These are phyloP conservation scores for Squalus acanthias DNA, from an alignment of 2,797 vertebrate genomes.

Conservation along the genomic window DNA sequence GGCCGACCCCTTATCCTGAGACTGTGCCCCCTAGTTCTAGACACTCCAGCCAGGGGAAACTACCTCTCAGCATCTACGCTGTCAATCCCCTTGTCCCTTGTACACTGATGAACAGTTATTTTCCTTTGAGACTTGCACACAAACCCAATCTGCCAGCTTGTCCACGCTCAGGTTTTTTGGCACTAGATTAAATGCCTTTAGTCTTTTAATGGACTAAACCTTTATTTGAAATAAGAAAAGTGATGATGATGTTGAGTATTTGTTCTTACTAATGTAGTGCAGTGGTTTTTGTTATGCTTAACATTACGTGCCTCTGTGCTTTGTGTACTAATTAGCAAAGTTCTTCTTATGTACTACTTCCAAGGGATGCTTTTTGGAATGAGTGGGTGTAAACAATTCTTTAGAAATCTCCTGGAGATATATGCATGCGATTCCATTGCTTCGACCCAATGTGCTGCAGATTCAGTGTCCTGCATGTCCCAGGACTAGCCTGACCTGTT, in stretches of 20 bases:
- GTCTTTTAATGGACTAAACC: neutral
- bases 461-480: neutral
- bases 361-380: neutral
- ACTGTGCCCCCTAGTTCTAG: too few relatives aligned
- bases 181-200: neutral
- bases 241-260: neutral
- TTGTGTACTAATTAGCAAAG: neutral
- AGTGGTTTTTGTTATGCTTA: neutral
- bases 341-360: neutral
- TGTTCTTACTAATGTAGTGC: neutral
- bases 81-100: too few relatives aligned
- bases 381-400: neutral
- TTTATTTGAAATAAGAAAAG: neutral
- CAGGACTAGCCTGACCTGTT: neutral
- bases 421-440: neutral
- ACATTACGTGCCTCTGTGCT: neutral
- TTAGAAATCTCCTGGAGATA: neutral
- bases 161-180: neutral
- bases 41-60: too few relatives aligned
- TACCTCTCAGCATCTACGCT: too few relatives aligned
- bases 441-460: neutral
- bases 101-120: neutral
- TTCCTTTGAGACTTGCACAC: neutral
- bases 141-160: neutral
- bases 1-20: too few relatives aligned